A percentile compares a stretch with the other conserved stretches of the same genome.
phyloP scores from a whole-genome alignment of 2,113 vertebrate species.

The Ameiurus melas region DNA sequence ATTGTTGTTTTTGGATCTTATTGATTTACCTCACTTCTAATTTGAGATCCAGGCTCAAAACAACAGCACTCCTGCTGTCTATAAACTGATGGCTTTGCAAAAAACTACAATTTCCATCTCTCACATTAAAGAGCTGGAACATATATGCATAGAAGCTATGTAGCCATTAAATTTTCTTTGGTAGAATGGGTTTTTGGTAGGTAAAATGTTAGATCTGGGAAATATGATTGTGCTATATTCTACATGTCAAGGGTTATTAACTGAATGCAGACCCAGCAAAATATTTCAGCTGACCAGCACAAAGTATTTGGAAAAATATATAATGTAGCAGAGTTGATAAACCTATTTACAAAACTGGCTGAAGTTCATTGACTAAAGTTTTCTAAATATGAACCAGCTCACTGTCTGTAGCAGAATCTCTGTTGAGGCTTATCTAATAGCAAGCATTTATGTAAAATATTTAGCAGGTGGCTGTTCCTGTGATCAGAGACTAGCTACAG shows the following conservation, averaged over 20 bases:
- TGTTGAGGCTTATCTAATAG: neutral
- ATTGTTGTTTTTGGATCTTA: conserved; percentile 24
- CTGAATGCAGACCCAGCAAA: neutral
- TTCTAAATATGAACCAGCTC: neutral
- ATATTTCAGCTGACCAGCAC: neutral
- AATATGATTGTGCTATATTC: neutral
- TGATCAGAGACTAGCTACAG: neutral
- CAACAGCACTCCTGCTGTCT: neutral
- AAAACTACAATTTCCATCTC: neutral
- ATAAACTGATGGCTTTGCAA: conserved; percentile 14
- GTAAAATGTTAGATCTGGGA: neutral
- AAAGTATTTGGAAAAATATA: neutral
- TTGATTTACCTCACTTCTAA: conserved; percentile 8
- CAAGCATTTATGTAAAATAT: conserved; percentile 1
- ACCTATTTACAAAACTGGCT: neutral
- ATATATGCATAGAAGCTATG: neutral
- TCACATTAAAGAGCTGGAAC: neutral
- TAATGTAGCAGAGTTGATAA: neutral
- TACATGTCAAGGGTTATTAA: neutral
- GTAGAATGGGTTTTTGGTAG: neutral
- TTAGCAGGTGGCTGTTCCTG: neutral
- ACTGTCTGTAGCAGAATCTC: neutral
- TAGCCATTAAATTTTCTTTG: neutral
- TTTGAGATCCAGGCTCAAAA: neutral
- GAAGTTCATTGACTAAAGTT: neutral